These are phyloP conservation scores for Drosophila conformis DNA, from an alignment of 2,888 invertebrate species.

Conservation along the genomic window DNA sequence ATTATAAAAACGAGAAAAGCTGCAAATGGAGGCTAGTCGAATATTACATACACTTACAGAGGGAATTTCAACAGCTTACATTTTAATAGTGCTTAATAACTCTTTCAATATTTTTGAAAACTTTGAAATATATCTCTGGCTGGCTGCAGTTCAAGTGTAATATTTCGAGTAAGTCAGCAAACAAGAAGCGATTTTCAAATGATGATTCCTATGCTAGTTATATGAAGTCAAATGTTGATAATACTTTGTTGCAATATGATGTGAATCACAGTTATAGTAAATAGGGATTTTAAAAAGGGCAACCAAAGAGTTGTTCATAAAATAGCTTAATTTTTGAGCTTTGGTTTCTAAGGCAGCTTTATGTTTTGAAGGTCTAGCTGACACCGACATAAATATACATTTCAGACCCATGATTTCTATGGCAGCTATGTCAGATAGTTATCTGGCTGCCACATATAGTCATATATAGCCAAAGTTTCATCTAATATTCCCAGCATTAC, in stretches of 20 bases:
- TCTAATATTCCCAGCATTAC: not conserved
- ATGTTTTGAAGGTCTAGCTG: not conserved
- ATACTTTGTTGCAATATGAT: not conserved
- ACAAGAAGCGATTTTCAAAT: not conserved
- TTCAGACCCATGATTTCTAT: not conserved
- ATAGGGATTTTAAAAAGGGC: not conserved
- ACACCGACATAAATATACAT: fast-evolving
- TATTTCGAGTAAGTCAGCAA: not conserved
- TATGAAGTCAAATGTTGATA: not conserved
- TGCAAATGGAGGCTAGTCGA: not conserved
- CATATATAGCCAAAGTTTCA: not conserved
- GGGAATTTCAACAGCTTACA: not conserved
- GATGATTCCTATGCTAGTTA: not conserved
- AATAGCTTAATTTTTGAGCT: fast-evolving
- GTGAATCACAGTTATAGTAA: not conserved
- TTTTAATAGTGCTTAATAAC: not conserved
- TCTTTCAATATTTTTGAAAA: not conserved
- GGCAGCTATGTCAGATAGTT: not conserved
- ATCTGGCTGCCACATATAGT: not conserved
- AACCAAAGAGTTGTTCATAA: not conserved
- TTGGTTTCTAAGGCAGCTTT: not conserved
- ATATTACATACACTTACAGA: not conserved
- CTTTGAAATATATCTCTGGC: not conserved
- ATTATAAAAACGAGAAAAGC: not conserved
- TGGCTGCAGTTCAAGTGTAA: no score